phyloP scores from a whole-genome alignment of 2,113 vertebrate species.

The Halcyon malimbica region DNA sequence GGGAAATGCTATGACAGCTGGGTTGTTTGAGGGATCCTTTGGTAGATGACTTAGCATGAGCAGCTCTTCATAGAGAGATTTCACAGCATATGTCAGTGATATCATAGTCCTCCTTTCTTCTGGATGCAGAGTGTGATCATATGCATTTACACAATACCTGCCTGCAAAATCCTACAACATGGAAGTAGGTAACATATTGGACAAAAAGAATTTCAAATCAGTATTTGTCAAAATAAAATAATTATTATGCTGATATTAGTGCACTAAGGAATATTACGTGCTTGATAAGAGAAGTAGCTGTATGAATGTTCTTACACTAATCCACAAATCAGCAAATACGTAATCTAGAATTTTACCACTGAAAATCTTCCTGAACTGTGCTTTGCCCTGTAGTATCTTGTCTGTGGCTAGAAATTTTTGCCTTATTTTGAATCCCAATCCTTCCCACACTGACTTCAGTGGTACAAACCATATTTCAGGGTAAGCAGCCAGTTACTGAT shows the following conservation, averaged over 20 bases:
- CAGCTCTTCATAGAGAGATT: background rate
- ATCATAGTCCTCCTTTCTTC: background rate
- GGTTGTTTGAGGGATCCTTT: background rate
- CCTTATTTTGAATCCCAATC: background rate
- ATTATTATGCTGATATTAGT: background rate
- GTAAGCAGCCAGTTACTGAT: background rate
- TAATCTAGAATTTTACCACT: background rate
- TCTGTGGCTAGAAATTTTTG: background rate
- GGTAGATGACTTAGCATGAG: background rate
- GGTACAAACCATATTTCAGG: background rate
- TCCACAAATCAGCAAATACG: background rate
- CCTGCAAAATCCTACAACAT: background rate
- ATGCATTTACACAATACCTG: background rate
- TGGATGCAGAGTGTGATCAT: background rate
- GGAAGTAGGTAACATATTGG: background rate
- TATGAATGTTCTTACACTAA: background rate
- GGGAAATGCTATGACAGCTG: background rate
- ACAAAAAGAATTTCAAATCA: background rate
- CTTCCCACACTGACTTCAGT: background rate
- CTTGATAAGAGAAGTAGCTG: background rate
- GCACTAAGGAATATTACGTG: accelerated
- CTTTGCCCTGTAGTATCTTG: background rate
- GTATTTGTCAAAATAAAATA: background rate
- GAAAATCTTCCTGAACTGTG: background rate
- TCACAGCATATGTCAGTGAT: background rate